Evolutionary conservation across 2,113 vertebrate genomes (phyloP), one percentile per base, ranked within the genome.

Genomic region (Abramis brama): DNA sequence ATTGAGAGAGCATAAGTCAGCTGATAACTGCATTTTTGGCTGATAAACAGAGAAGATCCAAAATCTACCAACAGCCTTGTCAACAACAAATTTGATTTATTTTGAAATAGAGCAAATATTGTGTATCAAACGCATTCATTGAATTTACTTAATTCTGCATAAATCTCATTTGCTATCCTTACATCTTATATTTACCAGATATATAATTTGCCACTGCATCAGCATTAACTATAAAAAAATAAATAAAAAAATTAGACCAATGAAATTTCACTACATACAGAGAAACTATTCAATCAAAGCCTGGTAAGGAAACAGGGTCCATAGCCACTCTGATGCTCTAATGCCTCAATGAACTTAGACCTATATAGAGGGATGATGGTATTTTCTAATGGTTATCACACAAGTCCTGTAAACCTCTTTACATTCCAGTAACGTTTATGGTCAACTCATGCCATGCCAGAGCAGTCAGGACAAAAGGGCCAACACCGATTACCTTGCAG

Each of bases 401-500:
- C 6, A 79, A 60, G 77, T 60, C 15, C 3, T 62, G 33, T 60
- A 60, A 79, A 27, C 60, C 19, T 66, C 39, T 81, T 45, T 81
- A 60, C n/a, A 66, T 81, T 81, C 36, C 17, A 64, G 79, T 12
- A 21, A 25, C 6, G 60, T 30, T 47, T 66, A 27, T 81, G 39
- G 23, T 43, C 36, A 25, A 43, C 78, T 80, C 33, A 60, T 66
- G 39, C 23, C 59, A 81, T 39, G 9, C 15, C 23, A 64, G 36
- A 30, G 59, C 79, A 62, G 33, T 47, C 60, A 81, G 79, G 79
- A 66, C 79, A 81, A 66, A 66, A 45, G 39, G 79, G 10, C 59
- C 39, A 81, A 45, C 39, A 27, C 39, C 50, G 71, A 62, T 43
- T 82, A 27, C 70, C 25, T 45, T 39, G 5, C 39, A 19, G 85